phyloP scores from a whole-genome alignment of 1,140 invertebrate genomes.

The Pogonomyrmex californicus region DNA sequence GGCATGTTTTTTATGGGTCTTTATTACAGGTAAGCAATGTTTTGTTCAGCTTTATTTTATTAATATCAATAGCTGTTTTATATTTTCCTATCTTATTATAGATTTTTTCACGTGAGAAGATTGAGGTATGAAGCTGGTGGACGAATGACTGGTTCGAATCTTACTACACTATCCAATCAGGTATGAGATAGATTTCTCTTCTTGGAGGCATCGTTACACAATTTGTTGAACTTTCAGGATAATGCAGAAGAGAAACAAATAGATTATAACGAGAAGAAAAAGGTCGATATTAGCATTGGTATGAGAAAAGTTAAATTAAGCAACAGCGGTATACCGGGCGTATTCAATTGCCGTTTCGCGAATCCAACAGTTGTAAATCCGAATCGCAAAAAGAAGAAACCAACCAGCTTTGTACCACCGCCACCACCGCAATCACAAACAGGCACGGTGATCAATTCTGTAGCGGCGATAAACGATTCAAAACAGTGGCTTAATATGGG shows the following conservation, averaged over 20 bases:
- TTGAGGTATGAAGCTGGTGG: conserved; percentile 90
- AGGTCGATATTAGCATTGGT: conserved; percentile 76
- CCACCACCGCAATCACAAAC: conserved; percentile 87
- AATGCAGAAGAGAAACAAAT: conserved; percentile 81
- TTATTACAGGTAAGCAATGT: conserved; percentile 90
- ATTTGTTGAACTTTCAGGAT: conserved; percentile 74
- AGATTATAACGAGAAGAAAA: conserved; percentile 80
- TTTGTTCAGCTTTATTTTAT: not conserved
- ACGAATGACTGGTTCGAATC: conserved; percentile 84
- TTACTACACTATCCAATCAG: conserved; percentile 80
- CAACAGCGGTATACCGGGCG: conserved; percentile 91
- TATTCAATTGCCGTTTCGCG: conserved; percentile 95
- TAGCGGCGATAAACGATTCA: conserved; percentile 75
- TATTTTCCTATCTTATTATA: conserved; percentile 69
- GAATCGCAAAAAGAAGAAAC: conserved; percentile 96
- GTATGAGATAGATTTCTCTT: conserved; percentile 64
- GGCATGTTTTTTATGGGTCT: conserved; percentile 95
- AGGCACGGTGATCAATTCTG: conserved; percentile 65
- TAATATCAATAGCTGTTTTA: not conserved
- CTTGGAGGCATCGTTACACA: not conserved
- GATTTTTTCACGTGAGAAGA: conserved; percentile 91
- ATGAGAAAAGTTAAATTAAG: conserved; percentile 82
- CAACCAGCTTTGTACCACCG: conserved; percentile 94
- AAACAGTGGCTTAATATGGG: conserved; percentile 82
- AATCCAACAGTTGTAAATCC: conserved; percentile 89